A percentile compares a stretch with the other conserved stretches of the same genome.
Evolutionary conservation across 2,113 vertebrate genomes (phyloP).

Genomic region (Hypocryptadius cinnamomeus): DNA sequence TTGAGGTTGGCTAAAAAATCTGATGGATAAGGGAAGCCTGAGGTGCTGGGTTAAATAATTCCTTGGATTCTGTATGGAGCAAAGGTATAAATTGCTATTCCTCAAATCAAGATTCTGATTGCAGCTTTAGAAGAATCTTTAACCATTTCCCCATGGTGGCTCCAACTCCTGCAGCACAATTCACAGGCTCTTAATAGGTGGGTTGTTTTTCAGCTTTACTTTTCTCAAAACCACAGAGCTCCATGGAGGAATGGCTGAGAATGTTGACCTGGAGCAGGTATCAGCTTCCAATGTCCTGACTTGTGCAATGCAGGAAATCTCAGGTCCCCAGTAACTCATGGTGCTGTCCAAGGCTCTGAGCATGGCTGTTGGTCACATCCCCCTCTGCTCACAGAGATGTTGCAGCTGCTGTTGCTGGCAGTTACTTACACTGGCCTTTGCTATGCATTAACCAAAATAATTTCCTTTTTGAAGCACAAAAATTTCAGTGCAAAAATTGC

Average conservation of each 20-base stretch:
- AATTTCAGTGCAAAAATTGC: background rate
- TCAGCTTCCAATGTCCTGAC: accelerated
- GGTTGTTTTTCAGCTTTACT: background rate
- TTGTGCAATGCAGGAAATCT: background rate
- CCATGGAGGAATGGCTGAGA: background rate
- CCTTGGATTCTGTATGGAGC: background rate
- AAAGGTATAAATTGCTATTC: background rate
- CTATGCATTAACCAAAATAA: background rate
- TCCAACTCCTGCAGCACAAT: background rate
- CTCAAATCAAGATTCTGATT: background rate
- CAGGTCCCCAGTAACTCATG: background rate
- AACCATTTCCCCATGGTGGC: background rate
- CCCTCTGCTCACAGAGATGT: background rate
- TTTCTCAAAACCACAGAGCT: background rate
- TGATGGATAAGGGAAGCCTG: background rate
- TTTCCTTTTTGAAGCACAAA: background rate
- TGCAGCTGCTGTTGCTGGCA: background rate
- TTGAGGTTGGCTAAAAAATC: background rate
- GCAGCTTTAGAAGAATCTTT: background rate
- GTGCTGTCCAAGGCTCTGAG: background rate
- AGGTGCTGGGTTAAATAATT: background rate
- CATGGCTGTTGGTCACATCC: background rate
- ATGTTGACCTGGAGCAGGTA: background rate
- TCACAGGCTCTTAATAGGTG: background rate
- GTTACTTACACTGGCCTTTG: background rate